Conservation (phyloP, 1,140 invertebrate species). For the Pseudomyrmex concolor region DNA sequence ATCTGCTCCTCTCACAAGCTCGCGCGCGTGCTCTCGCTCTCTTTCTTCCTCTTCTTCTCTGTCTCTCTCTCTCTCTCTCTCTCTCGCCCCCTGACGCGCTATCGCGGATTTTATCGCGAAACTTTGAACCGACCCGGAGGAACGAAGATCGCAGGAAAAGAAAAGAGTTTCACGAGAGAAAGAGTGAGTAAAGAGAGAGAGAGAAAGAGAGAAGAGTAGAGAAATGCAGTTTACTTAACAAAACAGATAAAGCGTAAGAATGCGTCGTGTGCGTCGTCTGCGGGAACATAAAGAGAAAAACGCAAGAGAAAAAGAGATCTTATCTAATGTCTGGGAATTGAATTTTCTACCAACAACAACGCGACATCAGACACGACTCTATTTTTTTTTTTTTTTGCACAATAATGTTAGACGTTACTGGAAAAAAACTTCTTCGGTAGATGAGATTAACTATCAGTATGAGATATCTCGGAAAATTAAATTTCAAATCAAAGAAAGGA, state of each 20-base stretch:
- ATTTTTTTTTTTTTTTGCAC: too few relatives aligned
- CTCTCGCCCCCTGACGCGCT: constrained; percentile 71
- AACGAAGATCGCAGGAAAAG: constrained; percentile 51
- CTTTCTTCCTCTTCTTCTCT: constrained; percentile 62
- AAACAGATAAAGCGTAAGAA: constrained; percentile 73
- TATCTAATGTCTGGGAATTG: constrained; percentile 23
- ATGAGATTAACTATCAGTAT: too few relatives aligned
- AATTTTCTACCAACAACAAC: constrained; percentile 14
- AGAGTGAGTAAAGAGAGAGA: constrained; percentile 31
- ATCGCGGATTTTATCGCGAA: constrained; percentile 80
- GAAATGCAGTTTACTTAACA: constrained; percentile 54
- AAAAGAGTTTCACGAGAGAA: constrained; percentile 57
- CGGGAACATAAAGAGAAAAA: constrained; percentile 23
- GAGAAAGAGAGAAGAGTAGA: neutral
- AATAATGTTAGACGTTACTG: constrained; percentile 10
- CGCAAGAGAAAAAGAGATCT: constrained; percentile 19
- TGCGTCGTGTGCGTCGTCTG: constrained; percentile 53
- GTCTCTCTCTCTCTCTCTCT: constrained; percentile 60
- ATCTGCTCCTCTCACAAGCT: constrained; percentile 71
- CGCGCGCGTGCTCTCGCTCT: constrained; percentile 28
- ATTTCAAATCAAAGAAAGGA: too few relatives aligned
- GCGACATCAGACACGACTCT: neutral
- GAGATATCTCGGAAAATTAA: too few relatives aligned
- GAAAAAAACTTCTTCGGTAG: neutral
- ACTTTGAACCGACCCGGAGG: constrained; percentile 76